Conservation (phyloP, 2,888 invertebrate species). For the Digitonthophagus gazella region DNA sequence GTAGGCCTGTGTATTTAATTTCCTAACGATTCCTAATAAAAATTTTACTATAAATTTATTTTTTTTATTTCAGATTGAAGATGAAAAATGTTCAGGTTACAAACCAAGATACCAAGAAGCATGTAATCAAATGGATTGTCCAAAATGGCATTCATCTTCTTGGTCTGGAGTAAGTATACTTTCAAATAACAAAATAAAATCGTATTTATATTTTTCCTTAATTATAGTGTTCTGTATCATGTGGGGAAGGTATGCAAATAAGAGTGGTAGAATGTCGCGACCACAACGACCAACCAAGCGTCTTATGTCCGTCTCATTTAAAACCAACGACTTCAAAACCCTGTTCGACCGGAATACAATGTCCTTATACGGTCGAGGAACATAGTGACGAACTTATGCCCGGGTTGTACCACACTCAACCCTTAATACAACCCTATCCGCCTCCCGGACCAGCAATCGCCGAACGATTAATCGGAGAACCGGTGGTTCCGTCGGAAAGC, state of each 20-base stretch:
- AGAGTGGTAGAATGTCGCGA: conserved; percentile 80
- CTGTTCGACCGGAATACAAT: conserved; percentile 73
- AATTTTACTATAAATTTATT: too few relatives aligned
- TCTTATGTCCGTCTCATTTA: conserved; percentile 65
- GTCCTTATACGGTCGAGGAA: conserved; percentile 54
- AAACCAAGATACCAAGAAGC: conserved; percentile 78
- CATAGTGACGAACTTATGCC: conserved; percentile 61
- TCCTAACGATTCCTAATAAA: too few relatives aligned
- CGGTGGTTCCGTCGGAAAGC: conserved; percentile 72
- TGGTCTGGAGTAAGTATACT: conserved; percentile 84
- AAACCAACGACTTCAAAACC: conserved; percentile 70
- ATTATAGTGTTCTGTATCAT: conserved; percentile 86
- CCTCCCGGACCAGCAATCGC: conserved; percentile 63
- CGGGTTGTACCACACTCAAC: conserved; percentile 63
- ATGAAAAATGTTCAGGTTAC: conserved; percentile 74
- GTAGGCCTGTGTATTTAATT: too few relatives aligned
- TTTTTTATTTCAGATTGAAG: conserved; percentile 59
- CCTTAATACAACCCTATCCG: conserved; percentile 66
- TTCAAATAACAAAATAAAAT: not conserved
- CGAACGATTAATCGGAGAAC: conserved; percentile 68
- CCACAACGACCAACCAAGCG: conserved; percentile 55
- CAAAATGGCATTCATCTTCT: conserved; percentile 80
- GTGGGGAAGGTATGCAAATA: conserved; percentile 83
- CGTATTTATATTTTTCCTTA: not conserved
- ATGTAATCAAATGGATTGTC: conserved; percentile 84